phyloP scores from a whole-genome alignment of 1,140 invertebrate species.

The Armadillidium nasatum region DNA sequence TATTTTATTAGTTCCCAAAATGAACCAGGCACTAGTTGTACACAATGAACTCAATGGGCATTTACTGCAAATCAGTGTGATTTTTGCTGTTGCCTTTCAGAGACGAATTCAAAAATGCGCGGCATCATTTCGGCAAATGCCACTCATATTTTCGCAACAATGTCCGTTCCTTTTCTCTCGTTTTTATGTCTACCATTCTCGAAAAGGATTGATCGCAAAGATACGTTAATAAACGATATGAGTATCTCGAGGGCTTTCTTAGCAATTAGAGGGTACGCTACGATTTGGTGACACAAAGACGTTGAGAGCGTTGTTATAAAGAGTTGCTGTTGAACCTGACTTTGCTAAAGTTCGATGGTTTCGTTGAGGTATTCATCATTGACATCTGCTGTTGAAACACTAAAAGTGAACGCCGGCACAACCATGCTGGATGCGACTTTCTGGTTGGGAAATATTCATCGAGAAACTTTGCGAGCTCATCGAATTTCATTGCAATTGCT shows the following conservation, averaged over 20 bases:
- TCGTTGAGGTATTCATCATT: conserved; percentile 14
- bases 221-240: conserved; percentile 8
- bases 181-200: conserved; percentile 39
- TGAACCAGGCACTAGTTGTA: no score
- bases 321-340: conserved; percentile 1
- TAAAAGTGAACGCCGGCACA: neutral
- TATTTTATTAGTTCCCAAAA: no score
- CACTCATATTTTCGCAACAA: no score
- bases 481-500: neutral
- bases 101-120: no score
- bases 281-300: no score
- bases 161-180: conserved; percentile 2
- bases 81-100: no score
- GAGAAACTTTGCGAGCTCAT: conserved; percentile 28
- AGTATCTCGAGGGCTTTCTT: neutral
- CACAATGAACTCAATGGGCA: no score
- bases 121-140: no score
- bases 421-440: neutral
- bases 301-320: neutral
- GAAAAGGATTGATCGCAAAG: conserved; percentile 18
- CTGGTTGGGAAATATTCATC: conserved; percentile 19
- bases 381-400: neutral
- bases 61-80: no score
- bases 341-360: conserved; percentile 1
- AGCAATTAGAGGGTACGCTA: neutral